A percentile compares a stretch with the other conserved stretches of the same genome.
Conservation (phyloP, 2,113 vertebrate species). For the Macheiramphus alcinus region DNA sequence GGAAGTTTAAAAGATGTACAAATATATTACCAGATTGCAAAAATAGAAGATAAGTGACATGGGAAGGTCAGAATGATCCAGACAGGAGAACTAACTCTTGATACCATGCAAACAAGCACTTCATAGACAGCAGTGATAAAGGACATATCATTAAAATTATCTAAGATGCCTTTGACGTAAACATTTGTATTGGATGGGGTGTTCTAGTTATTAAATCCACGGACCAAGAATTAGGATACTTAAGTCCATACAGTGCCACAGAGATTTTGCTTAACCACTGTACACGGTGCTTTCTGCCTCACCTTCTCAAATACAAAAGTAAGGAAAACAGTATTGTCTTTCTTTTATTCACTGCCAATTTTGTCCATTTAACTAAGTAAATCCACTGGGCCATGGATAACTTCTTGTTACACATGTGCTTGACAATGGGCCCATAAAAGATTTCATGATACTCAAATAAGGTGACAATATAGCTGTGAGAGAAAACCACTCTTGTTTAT, state of each 20-base stretch:
- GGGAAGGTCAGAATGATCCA: background rate
- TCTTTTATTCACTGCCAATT: background rate
- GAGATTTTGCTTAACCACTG: background rate
- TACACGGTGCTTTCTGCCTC: accelerated
- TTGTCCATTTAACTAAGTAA: background rate
- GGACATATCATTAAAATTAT: background rate
- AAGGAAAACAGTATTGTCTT: background rate
- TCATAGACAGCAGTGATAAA: background rate
- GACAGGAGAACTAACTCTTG: background rate
- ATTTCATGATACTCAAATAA: background rate
- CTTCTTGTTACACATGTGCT: background rate
- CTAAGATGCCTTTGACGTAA: background rate
- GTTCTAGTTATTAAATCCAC: background rate
- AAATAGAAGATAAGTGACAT: background rate
- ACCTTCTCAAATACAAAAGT: background rate
- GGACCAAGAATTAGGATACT: background rate
- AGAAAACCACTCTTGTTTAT: background rate
- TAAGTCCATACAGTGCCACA: background rate
- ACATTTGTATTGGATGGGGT: background rate
- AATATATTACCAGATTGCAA: background rate
- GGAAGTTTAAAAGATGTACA: background rate
- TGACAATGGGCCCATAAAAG: background rate
- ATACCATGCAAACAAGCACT: background rate
- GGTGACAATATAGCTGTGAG: background rate
- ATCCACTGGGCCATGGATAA: background rate